Base-by-base conservation (phyloP, 2,888 invertebrate species). In the Phyto melanocephala region DNA sequence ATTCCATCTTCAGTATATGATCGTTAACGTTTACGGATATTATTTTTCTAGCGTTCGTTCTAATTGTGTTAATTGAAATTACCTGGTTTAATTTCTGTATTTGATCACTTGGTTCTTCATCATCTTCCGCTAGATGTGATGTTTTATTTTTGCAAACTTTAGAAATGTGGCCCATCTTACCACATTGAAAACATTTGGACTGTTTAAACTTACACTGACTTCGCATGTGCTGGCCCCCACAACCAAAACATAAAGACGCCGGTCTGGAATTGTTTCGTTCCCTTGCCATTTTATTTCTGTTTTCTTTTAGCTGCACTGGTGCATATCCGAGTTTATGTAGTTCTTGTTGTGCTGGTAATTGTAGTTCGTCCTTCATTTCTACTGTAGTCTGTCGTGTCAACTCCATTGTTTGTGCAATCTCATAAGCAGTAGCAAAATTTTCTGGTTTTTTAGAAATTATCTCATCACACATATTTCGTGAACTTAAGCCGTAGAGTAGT, bases 371-470 rank as follows among this genome's bases (percentile, higher is more conserved):
- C 20, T 63, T 78, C 54, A 63, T 78, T 37, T 54, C 70, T 10
- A 10, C n/a, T 42, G 54, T 72, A 6, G 54, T 63, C 1, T 63
- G 20, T 1, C 33, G 63, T 17, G 63, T 40, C 37, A 45, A n/a
- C 7, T 71, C 78, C 22, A 63, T 8, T 1, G 11, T 11, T 17
- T 58, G 42, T 4, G 60, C 81, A 47, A 74, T 54, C 6, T 56
- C 74, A 42, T 81, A 81, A 1, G 72, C 77, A 0, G 37, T 56
- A 0, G 35, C 13, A 45, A 81, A 74, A n/a, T 2, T 65, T 1
- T 15, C 50, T 10, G 75, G 65, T 10, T 79, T 72, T 47, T 80
- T 83, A 11, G 68, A 63, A 11, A 83, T 85, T 15, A 84, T 76
- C 13, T 74, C 80, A 42, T 80, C 65, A 33, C 80, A 80, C 1